These are phyloP conservation scores for Gerris buenoi DNA, from an alignment of 1,140 invertebrate genomes.

Conservation along the genomic window DNA sequence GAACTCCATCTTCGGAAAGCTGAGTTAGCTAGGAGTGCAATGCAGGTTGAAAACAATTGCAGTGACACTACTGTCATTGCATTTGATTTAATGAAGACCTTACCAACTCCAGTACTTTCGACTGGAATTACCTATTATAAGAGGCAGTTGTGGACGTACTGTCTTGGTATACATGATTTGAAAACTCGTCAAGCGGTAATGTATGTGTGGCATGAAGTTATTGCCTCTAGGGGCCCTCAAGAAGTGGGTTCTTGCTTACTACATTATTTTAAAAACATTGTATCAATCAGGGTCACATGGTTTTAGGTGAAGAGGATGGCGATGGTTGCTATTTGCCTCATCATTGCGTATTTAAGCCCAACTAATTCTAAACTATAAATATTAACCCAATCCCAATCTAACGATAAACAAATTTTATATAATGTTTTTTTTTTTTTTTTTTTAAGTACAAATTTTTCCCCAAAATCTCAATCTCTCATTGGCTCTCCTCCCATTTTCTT, in stretches of 20 bases:
- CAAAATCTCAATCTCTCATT: no score
- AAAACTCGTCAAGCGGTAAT: conserved; percentile 9
- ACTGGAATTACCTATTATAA: conserved; percentile 7
- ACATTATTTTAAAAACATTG: background rate
- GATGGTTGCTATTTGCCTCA: no score
- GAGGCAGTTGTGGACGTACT: conserved; percentile 9
- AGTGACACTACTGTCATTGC: background rate
- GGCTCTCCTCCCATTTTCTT: no score
- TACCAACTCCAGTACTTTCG: conserved; percentile 3
- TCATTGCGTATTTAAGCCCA: no score
- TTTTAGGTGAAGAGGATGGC: no score
- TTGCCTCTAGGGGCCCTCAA: conserved; percentile 22
- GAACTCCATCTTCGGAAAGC: background rate
- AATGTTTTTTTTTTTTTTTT: no score
- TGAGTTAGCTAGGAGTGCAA: background rate
- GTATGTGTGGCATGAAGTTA: conserved; percentile 23
- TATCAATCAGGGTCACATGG: no score
- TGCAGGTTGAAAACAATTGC: background rate
- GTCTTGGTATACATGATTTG: conserved; percentile 3
- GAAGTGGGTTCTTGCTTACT: conserved; percentile 21
- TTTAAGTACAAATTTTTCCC: no score
- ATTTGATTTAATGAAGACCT: conserved; percentile 9
- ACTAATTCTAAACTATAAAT: no score
- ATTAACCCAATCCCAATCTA: no score
- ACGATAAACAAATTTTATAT: no score